Conservation (phyloP, 2,888 invertebrate species). For the Xylophagus ater region DNA sequence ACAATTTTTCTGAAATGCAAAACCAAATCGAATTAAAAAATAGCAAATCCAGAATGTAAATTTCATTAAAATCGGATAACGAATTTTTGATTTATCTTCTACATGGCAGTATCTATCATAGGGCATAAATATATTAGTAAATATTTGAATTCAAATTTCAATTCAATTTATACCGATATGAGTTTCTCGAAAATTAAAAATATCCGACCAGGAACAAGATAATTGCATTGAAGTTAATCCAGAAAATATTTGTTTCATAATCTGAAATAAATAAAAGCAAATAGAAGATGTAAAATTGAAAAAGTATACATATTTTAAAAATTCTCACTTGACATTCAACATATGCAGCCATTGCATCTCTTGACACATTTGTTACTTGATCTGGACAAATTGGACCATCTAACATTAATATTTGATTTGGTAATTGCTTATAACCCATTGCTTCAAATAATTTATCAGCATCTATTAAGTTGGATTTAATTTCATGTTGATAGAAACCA, state of each 20-base stretch:
- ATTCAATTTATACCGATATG: constrained; percentile 30
- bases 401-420: constrained; percentile 44
- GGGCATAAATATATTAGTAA: no score
- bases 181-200: constrained; percentile 40
- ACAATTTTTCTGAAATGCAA: no score
- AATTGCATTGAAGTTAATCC: constrained; percentile 51
- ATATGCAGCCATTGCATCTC: constrained; percentile 75
- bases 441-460: constrained; percentile 65
- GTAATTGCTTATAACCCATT: constrained; percentile 66
- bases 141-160: no score
- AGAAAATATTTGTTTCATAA: constrained; percentile 61
- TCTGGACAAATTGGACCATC: constrained; percentile 74
- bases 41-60: no score
- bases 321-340: constrained; percentile 69
- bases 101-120: no score
- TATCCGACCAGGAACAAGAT: constrained; percentile 53
- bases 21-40: no score
- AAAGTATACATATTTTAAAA: constrained; percentile 14
- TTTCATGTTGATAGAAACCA: constrained; percentile 80
- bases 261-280: constrained; percentile 40
- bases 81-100: no score
- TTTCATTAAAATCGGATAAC: no score
- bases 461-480: constrained; percentile 67
- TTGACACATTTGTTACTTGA: constrained; percentile 63
- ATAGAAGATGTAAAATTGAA: constrained; percentile 15